Conservation (phyloP, 2,888 invertebrate genomes). For the Tholera decimalis region DNA sequence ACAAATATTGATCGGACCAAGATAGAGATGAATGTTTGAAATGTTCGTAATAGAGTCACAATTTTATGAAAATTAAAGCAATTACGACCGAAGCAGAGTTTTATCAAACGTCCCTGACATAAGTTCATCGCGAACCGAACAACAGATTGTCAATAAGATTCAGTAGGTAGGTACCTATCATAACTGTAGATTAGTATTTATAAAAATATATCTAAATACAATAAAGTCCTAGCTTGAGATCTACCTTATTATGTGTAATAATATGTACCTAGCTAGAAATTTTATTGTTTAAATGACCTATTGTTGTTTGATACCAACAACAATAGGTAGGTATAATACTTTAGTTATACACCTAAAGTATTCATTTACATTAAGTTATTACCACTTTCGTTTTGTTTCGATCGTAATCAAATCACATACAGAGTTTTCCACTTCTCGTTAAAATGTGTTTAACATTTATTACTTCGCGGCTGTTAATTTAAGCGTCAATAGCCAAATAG, state of each 20-base stretch:
- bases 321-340: too few relatives aligned
- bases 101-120: slow-evolving; percentile 88
- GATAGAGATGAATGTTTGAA: slow-evolving; percentile 49
- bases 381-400: too few relatives aligned
- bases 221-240: slow-evolving; percentile 23
- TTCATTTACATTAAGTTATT: slow-evolving; percentile 11
- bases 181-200: slow-evolving; percentile 63
- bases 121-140: slow-evolving; percentile 83
- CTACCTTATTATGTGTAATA: slow-evolving; percentile 15
- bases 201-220: slow-evolving; percentile 36
- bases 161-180: slow-evolving; percentile 69
- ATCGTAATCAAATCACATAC: slow-evolving; percentile 11
- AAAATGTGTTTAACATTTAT: not conserved
- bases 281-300: slow-evolving; percentile 37
- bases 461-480: not conserved
- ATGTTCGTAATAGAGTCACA: slow-evolving; percentile 47
- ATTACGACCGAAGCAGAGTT: slow-evolving; percentile 72
- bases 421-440: not conserved
- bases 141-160: slow-evolving; percentile 87
- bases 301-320: slow-evolving; percentile 17
- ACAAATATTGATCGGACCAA: slow-evolving; percentile 18
- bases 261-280: too few relatives aligned
- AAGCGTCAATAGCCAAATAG: too few relatives aligned
- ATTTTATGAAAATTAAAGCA: slow-evolving; percentile 77
- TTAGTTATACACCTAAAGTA: not conserved